Percentiles rank a stretch among this genome's conserved stretches.
These are phyloP conservation scores for Rhinogobius similis DNA, from an alignment of 2,113 vertebrate species.

Conservation along the genomic window DNA sequence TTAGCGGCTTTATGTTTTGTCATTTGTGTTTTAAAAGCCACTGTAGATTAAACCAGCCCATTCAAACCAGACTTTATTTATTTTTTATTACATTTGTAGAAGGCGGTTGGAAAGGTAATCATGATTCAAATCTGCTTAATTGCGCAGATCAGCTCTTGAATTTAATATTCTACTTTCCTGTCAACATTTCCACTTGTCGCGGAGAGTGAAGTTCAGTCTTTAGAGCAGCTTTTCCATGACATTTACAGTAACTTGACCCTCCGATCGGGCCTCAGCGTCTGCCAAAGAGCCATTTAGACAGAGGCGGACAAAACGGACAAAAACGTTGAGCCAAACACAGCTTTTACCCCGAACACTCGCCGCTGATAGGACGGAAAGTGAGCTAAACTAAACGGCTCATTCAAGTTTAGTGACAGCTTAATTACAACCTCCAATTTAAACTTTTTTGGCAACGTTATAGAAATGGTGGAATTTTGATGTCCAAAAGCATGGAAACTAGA, in stretches of 20 bases:
- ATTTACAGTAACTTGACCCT: conserved; percentile 7
- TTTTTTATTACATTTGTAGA: too few species aligned
- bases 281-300: not conserved
- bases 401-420: too few species aligned
- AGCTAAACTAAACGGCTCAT: not conserved
- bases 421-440: too few species aligned
- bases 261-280: not conserved
- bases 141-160: not conserved
- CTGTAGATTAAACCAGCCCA: too few species aligned
- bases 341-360: not conserved
- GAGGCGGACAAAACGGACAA: not conserved
- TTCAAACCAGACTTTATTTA: too few species aligned
- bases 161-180: conserved; percentile 11
- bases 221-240: not conserved
- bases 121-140: not conserved
- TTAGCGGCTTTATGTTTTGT: not conserved
- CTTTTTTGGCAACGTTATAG: too few species aligned
- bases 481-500: too few species aligned
- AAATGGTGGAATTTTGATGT: too few species aligned
- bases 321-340: not conserved
- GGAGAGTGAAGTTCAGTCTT: conserved; percentile 34
- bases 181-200: conserved; percentile 45
- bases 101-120: not conserved
- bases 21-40: not conserved
- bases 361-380: not conserved